A percentile compares a stretch with the other conserved stretches of the same genome.
Evolutionary conservation across 1,140 invertebrate species (phyloP).

Genomic region (Atta cephalotes): DNA sequence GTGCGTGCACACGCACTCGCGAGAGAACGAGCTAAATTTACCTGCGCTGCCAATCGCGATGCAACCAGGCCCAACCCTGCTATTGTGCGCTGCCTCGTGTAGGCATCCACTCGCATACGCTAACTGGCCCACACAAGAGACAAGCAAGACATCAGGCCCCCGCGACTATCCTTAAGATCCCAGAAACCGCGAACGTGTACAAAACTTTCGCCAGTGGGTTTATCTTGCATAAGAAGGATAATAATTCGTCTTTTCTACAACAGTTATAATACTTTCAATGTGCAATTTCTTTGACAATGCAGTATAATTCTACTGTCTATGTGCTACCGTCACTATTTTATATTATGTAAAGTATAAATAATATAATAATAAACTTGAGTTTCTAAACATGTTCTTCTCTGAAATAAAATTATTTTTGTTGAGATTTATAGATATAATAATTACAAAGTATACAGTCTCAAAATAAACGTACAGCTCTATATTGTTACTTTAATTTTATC

Average conservation of each 20-base stretch:
- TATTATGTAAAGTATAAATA: background rate
- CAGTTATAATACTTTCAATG: conserved; percentile 23
- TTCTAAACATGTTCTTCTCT: background rate
- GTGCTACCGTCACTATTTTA: background rate
- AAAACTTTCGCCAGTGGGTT: conserved; percentile 60
- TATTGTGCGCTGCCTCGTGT: conserved; percentile 72
- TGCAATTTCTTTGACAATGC: background rate
- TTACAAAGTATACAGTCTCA: background rate
- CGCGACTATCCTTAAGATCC: conserved; percentile 38
- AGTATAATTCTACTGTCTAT: background rate
- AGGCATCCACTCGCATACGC: conserved; percentile 64
- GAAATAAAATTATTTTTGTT: background rate
- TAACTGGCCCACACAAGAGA: conserved; percentile 69
- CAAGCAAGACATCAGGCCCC: background rate
- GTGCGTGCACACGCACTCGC: conserved; percentile 39
- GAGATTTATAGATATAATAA: background rate
- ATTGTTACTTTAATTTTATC: background rate
- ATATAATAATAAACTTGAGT: conserved; percentile 18
- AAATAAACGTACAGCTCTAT: background rate
- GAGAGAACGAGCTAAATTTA: conserved; percentile 72
- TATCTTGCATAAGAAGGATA: conserved; percentile 37
- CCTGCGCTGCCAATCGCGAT: conserved; percentile 56
- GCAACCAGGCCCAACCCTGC: conserved; percentile 74
- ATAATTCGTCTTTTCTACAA: conserved; percentile 22
- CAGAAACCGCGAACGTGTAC: conserved; percentile 15